Percentiles rank a stretch among this genome's conserved stretches.
Evolutionary conservation across 35 echinoderm and acorn worm genomes (phyloP).

Genomic region (Eucidaris tribuloides): DNA sequence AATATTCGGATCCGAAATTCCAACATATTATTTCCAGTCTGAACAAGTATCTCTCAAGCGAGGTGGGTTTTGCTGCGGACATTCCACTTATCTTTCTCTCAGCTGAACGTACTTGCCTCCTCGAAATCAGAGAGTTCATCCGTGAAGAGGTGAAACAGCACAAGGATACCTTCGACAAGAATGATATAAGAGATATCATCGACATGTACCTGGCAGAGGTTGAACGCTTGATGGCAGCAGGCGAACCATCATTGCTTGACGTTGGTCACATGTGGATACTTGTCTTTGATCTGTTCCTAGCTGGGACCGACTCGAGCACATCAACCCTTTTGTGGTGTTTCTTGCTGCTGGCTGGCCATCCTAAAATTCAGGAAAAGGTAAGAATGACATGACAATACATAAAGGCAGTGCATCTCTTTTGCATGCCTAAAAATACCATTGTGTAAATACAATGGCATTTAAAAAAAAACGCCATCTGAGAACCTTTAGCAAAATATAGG

Average conservation of each 20-base stretch:
- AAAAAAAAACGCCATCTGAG: too few species aligned
- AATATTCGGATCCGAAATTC: conserved; percentile 56
- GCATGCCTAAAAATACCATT: too few species aligned
- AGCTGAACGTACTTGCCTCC: background rate
- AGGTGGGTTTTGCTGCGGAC: conserved; percentile 4
- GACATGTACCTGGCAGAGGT: conserved; percentile 63
- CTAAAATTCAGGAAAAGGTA: conserved; percentile 66
- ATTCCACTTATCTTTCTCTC: background rate
- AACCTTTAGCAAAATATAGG: too few species aligned
- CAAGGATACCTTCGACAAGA: conserved; percentile 22
- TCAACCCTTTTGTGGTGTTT: conserved; percentile 70
- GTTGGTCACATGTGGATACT: background rate
- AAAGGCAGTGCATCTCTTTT: too few species aligned
- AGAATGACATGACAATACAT: too few species aligned
- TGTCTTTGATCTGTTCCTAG: conserved; percentile 65
- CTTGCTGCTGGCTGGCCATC: conserved; percentile 55
- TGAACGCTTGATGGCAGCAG: background rate
- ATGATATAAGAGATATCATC: conserved; percentile 54
- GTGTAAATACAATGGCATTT: too few species aligned
- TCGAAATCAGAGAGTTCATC: conserved; percentile 4
- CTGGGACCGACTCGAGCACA: conserved; percentile 74
- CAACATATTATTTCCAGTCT: background rate
- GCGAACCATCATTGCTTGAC: background rate
- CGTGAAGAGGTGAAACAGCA: conserved; percentile 36
- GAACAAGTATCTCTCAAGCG: conserved; percentile 2